Evolutionary conservation across 2,797 vertebrate species (phyloP).

Genomic region (Cynopterus sphinx): DNA sequence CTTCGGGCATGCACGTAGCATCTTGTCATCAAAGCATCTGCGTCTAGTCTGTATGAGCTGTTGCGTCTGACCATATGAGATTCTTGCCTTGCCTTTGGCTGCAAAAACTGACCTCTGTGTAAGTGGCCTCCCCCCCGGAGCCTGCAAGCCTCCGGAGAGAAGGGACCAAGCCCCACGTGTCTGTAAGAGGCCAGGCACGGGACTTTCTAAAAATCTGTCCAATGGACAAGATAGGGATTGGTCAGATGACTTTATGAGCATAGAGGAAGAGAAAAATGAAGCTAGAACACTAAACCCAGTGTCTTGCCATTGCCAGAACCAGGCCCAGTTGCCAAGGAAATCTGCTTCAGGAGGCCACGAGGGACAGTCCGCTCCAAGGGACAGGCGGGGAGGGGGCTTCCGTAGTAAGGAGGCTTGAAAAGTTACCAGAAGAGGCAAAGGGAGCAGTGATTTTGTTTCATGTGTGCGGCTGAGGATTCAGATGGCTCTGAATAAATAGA

Average conservation of each 20-base stretch:
- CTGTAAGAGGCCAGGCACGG: neutral
- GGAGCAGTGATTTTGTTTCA: slow-evolving; percentile 52
- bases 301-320: neutral
- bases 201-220: neutral
- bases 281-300: neutral
- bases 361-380: fast-evolving
- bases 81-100: neutral
- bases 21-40: neutral
- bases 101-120: neutral
- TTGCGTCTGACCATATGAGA: no score
- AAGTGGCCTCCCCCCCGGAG: fast-evolving
- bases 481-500: slow-evolving; percentile 24
- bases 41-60: neutral
- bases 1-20: no score
- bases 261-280: neutral
- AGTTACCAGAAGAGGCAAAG: slow-evolving; percentile 7
- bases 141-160: neutral
- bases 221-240: neutral
- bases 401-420: neutral
- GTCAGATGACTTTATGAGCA: neutral
- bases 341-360: neutral
- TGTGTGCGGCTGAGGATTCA: neutral
- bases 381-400: neutral
- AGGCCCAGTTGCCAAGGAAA: no score
- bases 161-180: neutral